phyloP scores from a whole-genome alignment of 2,888 invertebrate genomes.

The Chrysomela aeneicollis region DNA sequence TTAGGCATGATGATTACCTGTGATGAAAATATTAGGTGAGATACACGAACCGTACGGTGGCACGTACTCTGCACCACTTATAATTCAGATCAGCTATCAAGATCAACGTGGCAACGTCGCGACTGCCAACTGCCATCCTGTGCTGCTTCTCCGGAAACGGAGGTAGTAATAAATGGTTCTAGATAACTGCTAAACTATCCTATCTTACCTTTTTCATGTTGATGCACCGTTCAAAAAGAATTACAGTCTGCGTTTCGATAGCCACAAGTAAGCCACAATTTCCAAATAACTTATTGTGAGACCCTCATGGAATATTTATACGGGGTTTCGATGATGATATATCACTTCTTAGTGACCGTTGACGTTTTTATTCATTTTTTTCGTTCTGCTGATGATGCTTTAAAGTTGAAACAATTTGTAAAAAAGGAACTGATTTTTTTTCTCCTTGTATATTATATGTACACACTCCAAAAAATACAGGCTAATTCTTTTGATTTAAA shows the following conservation, averaged over 20 bases:
- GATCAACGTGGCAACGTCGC: conserved; percentile 3
- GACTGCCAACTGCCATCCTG: neutral
- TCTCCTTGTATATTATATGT: too few relatives aligned
- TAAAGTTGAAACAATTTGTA: too few relatives aligned
- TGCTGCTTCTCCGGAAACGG: conserved; percentile 22
- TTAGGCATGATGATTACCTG: too few relatives aligned
- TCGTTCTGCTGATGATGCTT: too few relatives aligned
- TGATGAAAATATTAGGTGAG: neutral
- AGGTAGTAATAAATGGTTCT: conserved; percentile 28
- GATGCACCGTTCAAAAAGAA: conserved; percentile 26
- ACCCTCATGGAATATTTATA: too few relatives aligned
- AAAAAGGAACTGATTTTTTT: too few relatives aligned
- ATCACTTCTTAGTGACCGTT: too few relatives aligned
- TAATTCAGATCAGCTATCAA: conserved; percentile 2
- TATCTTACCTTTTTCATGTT: conserved; percentile 30
- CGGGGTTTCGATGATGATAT: too few relatives aligned
- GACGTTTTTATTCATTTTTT: too few relatives aligned
- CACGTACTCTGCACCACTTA: neutral
- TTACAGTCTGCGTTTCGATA: conserved; percentile 20
- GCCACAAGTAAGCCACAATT: neutral
- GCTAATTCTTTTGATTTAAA: too few relatives aligned
- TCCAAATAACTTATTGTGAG: too few relatives aligned
- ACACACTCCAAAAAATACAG: too few relatives aligned
- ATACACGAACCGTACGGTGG: neutral
- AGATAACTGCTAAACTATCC: conserved; percentile 32